Conservation (phyloP, 2,113 vertebrate genomes). For the Scophthalmus maximus region DNA sequence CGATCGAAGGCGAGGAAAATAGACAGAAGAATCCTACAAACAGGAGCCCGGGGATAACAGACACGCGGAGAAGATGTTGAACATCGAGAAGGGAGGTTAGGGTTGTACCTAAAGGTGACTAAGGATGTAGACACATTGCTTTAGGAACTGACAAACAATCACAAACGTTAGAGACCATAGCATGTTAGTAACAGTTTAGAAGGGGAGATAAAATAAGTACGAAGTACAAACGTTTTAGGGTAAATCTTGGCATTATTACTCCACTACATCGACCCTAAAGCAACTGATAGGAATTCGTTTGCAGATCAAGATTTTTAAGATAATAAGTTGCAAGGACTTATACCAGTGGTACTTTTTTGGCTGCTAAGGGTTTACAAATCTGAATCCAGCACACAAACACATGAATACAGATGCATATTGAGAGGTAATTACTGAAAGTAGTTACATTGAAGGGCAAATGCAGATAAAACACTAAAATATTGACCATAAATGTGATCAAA, state of each 20-base stretch:
- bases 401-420: background rate
- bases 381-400: background rate
- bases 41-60: conserved; percentile 62
- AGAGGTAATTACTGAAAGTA: background rate
- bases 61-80: conserved; percentile 30
- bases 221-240: too few species aligned
- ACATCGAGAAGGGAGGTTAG: conserved; percentile 17
- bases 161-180: too few species aligned
- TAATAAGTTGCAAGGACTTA: too few species aligned
- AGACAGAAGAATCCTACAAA: conserved; percentile 65
- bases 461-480: background rate
- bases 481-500: background rate
- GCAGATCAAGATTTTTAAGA: too few species aligned
- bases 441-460: background rate
- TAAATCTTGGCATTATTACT: too few species aligned
- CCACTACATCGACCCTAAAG: too few species aligned
- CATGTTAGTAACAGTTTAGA: too few species aligned
- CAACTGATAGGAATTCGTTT: too few species aligned
- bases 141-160: too few species aligned
- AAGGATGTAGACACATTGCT: conserved; percentile 2
- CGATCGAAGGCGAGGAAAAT: conserved; percentile 58
- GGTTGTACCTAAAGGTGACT: conserved; percentile 1
- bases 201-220: too few species aligned
- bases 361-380: background rate
- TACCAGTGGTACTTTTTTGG: too few species aligned